Evolutionary conservation across 2,797 vertebrate species (phyloP).

Genomic region (Karalla daura): DNA sequence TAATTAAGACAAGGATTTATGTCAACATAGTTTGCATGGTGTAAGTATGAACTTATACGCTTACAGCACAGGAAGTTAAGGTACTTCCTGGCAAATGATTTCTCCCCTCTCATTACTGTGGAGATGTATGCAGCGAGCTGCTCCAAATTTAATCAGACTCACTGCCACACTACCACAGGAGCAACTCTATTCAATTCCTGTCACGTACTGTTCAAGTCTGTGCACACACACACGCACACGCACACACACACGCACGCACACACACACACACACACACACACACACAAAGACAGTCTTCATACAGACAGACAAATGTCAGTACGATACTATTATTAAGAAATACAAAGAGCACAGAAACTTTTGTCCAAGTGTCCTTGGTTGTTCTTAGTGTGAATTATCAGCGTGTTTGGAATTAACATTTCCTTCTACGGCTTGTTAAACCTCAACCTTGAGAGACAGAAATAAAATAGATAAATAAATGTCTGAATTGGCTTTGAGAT

Average conservation of each 20-base stretch:
- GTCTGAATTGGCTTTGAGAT: slow-evolving; percentile 29
- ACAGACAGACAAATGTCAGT: slow-evolving; percentile 18
- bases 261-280: background rate
- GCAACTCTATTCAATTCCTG: slow-evolving; percentile 26
- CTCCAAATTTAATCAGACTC: slow-evolving; percentile 58
- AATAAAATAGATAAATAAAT: background rate
- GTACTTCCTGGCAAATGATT: slow-evolving; percentile 12
- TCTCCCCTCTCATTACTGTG: slow-evolving; percentile 36
- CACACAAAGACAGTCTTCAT: background rate
- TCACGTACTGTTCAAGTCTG: slow-evolving; percentile 13
- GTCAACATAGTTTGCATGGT: slow-evolving; percentile 28
- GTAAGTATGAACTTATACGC: slow-evolving; percentile 13
- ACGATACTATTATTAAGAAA: slow-evolving; percentile 12
- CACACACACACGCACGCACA: background rate
- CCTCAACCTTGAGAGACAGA: slow-evolving; percentile 32
- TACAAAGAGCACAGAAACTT: slow-evolving; percentile 16
- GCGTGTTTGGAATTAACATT: slow-evolving; percentile 27
- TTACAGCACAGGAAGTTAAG: slow-evolving; percentile 1
- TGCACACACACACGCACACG: no score
- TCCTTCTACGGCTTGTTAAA: slow-evolving; percentile 23
- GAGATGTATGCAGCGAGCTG: slow-evolving; percentile 54
- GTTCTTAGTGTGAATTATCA: slow-evolving; percentile 14
- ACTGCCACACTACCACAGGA: slow-evolving; percentile 36
- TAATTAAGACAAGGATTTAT: slow-evolving; percentile 54
- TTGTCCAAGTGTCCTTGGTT: slow-evolving; percentile 34